phyloP scores from a whole-genome alignment of 2,113 vertebrate species.

The Ceyx melanurus region DNA sequence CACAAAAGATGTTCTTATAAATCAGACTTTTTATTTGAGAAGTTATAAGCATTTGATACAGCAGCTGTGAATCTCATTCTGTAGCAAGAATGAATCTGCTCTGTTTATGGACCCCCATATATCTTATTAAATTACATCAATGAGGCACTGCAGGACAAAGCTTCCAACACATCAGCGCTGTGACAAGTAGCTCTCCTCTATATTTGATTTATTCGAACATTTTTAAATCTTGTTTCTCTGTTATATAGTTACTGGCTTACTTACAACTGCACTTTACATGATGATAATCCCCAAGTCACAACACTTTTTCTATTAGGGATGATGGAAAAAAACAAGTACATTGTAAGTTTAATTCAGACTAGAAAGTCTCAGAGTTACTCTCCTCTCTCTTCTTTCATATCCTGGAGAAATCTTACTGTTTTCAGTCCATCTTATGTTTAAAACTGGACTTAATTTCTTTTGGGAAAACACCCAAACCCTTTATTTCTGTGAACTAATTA shows the following conservation, averaged over 20 bases:
- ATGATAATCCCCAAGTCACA: not conserved
- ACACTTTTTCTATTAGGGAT: not conserved
- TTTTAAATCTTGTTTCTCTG: not conserved
- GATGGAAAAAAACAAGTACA: not conserved
- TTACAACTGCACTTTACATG: not conserved
- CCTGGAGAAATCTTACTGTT: not conserved
- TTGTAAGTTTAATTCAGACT: not conserved
- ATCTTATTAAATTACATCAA: not conserved
- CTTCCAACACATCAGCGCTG: not conserved
- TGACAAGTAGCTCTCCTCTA: not conserved
- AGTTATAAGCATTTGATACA: not conserved
- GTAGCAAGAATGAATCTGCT: not conserved
- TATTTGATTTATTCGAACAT: not conserved
- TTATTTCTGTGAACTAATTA: not conserved
- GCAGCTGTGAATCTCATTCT: not conserved
- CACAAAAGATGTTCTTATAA: not conserved
- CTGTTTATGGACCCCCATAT: not conserved
- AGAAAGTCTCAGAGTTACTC: not conserved
- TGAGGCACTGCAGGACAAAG: not conserved
- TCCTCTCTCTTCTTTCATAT: not conserved
- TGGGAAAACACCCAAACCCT: not conserved
- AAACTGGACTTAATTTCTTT: not conserved
- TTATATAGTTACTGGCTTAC: not conserved
- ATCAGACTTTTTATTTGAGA: not conserved
- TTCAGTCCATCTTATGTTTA: not conserved